Evolutionary conservation across 2,888 invertebrate genomes (phyloP), one percentile per base, ranked within the genome.

Genomic region (Helobdella robusta): DNA sequence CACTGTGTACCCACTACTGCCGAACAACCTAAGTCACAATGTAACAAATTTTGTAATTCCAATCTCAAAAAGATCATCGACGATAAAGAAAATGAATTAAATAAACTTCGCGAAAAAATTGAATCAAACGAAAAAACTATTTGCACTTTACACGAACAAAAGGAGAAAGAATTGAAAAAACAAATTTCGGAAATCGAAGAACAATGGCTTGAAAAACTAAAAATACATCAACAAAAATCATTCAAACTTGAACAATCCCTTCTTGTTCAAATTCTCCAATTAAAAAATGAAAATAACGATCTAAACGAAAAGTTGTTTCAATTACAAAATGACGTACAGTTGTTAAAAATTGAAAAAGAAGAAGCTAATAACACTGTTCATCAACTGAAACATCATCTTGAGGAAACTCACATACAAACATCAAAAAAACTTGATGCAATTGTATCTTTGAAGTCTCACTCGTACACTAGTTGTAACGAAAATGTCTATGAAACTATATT

Each of bases 161-260:
- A 56, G 32, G 28, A 56, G 32, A 8, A 25, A 28, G 56, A 56
- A n/a, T 56, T 28, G 56, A n/a, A 56, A n/a, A 30, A 8, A n/a
- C 30, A 56, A 11, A 30, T 56, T 28, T n/a, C 28, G 3, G 56
- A 56, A 32, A 30, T 56, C 30, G 56, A 56, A n/a, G 56, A 30
- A 1, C 28, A 56, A 18, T 56, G 56, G 56, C 56, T n/a, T n/a
- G 56, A 56, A 56, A 56, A 56, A 32, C n/a, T 28, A 32, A 56
- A 32, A 30, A 30, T 28, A 32, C 56, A 56, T n/a, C 56, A 56
- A 32, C 25, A 56, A 32, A 56, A 56, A 28, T 2, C 30, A 32
- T n/a, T 28, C 6, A 28, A 32, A 28, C n/a, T n/a, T n/a, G 56
- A 56, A 56, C 56, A 30, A 32, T n/a, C 30, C 8, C 23, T 56